A percentile compares a stretch with the other conserved stretches of the same genome.
These are phyloP conservation scores for Emydocephalus ijimae DNA, from an alignment of 2,113 vertebrate species.

Conservation along the genomic window DNA sequence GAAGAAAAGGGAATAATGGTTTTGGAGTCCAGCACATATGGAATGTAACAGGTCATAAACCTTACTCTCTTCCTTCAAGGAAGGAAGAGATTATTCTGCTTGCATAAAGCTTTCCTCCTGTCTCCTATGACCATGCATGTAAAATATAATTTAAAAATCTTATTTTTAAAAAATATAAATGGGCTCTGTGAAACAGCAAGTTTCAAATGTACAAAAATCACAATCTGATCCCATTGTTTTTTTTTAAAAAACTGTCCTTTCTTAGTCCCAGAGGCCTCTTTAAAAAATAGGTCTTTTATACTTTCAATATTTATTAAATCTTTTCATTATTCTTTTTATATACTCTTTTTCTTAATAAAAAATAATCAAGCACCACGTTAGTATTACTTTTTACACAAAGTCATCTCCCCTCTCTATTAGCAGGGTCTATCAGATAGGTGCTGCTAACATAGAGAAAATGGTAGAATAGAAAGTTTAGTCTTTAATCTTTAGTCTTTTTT, in stretches of 20 bases:
- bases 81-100: neutral
- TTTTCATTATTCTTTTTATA: slow-evolving; percentile 23
- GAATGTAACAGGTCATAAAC: neutral
- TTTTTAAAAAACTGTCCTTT: neutral
- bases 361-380: slow-evolving; percentile 36
- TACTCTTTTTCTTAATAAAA: slow-evolving; percentile 34
- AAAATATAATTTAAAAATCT: slow-evolving; percentile 21
- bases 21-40: neutral
- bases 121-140: slow-evolving; percentile 27
- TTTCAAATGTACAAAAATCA: slow-evolving; percentile 41
- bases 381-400: slow-evolving; percentile 45
- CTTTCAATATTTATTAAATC: slow-evolving; percentile 5
- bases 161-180: slow-evolving; percentile 30
- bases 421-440: slow-evolving; percentile 14
- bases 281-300: slow-evolving; percentile 38
- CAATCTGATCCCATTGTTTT: neutral
- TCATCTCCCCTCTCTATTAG: neutral
- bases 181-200: slow-evolving; percentile 43
- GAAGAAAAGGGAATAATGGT: neutral
- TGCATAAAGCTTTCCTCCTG: slow-evolving; percentile 24
- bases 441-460: slow-evolving; percentile 10
- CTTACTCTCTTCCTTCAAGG: neutral
- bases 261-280: slow-evolving; percentile 21
- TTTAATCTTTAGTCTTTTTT: neutral
- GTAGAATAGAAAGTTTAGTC: neutral